Base-by-base conservation (phyloP, 2,888 invertebrate species). In the Drosophila rellima region DNA sequence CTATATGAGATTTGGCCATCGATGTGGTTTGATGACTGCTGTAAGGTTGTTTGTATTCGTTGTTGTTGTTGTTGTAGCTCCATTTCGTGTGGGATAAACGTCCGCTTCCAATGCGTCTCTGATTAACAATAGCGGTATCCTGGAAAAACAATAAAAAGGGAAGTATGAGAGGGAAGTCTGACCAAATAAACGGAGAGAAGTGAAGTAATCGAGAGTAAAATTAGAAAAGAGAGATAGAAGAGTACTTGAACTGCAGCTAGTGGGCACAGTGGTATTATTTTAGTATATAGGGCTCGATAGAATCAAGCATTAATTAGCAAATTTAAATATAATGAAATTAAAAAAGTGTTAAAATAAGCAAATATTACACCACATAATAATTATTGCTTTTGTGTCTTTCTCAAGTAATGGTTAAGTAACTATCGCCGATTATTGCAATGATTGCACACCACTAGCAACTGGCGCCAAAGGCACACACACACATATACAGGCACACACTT, bases 51-150 rank as follows among this genome's bases (percentile, higher is more conserved):
- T 74, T 79, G 55, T 69, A 75, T 26, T 74, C 75, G 45, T 59
- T 59, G 17, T 69, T 73, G 50, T 66, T 78, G 40, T 80, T 73
- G 50, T 66, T 78, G 40, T 80, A 80, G 3, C 87, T 75, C 88
- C 89, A 91, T 73, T 92, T 92, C 1, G 77, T 74, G 48, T 90
- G 90, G 1, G 86, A 82, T 8, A 92, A 63, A n/a, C 92, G 92
- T 31, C 92, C 92, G 54, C 92, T 92, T 7, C 92, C 92, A 50
- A 92, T 91, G 8, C 92, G 92, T 31, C 92, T 83, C 47, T 90
- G 91, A 74, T 88, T 91, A 50, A 91, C 90, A 51, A 90, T 85
- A 5, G 90, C 86, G 3, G 91, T 76, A 75, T 91, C 91, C 90
- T 91, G n/a, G 2, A 44, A 20, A 7, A 8, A 3, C n/a, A 10